A percentile compares a stretch with the other conserved stretches of the same genome.
phyloP scores from a whole-genome alignment of 64 coral and sea anemone genomes.

The Pocillopora damicornis region DNA sequence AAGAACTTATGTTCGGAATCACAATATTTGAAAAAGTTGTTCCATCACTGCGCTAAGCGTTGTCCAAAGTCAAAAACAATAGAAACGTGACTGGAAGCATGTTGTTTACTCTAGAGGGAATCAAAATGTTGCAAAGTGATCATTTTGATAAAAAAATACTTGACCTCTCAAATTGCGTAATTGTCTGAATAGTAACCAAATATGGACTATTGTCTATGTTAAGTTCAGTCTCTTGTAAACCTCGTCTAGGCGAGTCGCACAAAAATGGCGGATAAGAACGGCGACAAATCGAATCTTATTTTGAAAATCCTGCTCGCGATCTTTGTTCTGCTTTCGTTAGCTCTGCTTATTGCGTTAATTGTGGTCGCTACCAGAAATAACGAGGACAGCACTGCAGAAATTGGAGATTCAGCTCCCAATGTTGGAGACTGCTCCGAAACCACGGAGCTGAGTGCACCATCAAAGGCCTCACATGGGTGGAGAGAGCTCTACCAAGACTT shows the following conservation, averaged over 20 bases:
- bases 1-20: too few species aligned
- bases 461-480: conserved; percentile 3
- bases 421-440: not conserved
- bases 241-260: not conserved
- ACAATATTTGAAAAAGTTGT: too few species aligned
- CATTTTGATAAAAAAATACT: too few species aligned
- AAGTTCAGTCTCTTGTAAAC: not conserved
- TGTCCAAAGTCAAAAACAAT: too few species aligned
- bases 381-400: not conserved
- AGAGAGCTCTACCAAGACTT: conserved; percentile 55
- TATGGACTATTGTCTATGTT: not conserved
- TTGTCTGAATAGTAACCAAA: not conserved
- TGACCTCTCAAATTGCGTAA: not conserved
- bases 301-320: conserved; percentile 31
- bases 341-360: conserved; percentile 47
- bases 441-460: not conserved
- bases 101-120: too few species aligned
- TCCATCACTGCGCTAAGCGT: too few species aligned
- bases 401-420: not conserved
- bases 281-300: not conserved
- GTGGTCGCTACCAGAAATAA: conserved; percentile 21
- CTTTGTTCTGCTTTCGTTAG: conserved; percentile 26
- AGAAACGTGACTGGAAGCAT: too few species aligned
- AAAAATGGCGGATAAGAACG: not conserved
- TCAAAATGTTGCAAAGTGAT: too few species aligned